Conservation (phyloP, 1,140 invertebrate species). For the Sipha flava region DNA sequence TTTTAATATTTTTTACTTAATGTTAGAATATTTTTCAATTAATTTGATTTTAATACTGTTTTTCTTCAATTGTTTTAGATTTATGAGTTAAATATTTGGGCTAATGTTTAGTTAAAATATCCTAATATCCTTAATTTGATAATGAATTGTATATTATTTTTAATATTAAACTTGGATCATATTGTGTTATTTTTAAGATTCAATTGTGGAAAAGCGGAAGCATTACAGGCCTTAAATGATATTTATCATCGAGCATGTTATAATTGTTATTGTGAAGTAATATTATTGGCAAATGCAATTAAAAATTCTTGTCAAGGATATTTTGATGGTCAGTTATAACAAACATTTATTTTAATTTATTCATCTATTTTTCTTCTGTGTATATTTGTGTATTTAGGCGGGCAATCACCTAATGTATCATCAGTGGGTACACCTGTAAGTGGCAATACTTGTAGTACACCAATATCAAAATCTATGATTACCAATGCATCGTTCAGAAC, state of each 20-base stretch:
- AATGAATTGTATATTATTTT: not conserved
- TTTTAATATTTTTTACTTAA: no score
- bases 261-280: slow-evolving; percentile 77
- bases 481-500: slow-evolving; percentile 94
- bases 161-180: not conserved
- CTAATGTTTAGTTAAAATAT: not conserved
- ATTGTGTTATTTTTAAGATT: slow-evolving; percentile 44
- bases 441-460: slow-evolving; percentile 64
- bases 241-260: slow-evolving; percentile 76
- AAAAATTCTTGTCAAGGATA: slow-evolving; percentile 59
- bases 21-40: no score
- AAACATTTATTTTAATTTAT: not conserved
- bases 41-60: no score
- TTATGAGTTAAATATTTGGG: no score
- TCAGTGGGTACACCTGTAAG: slow-evolving; percentile 58
- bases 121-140: not conserved
- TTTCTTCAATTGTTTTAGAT: no score
- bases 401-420: not conserved
- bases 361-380: slow-evolving; percentile 34
- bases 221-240: slow-evolving; percentile 71
- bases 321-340: not conserved
- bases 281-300: slow-evolving; percentile 81
- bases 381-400: not conserved
- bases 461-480: slow-evolving; percentile 85
- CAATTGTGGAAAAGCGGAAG: slow-evolving; percentile 64